Evolutionary conservation across 2,888 invertebrate genomes (phyloP).

Genomic region (Noctua janthe): DNA sequence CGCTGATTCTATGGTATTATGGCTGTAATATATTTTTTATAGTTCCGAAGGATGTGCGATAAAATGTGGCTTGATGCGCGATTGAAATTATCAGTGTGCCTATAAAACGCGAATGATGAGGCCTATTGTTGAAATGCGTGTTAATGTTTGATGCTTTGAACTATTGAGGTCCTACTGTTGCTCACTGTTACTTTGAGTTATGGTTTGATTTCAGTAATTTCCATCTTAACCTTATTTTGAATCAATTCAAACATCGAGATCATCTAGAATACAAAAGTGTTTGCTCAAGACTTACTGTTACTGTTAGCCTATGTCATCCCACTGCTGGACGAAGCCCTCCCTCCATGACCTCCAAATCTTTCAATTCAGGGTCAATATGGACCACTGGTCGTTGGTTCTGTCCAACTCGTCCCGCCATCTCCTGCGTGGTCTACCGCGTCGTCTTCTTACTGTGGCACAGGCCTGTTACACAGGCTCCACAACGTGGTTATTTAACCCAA

Average conservation of each 20-base stretch:
- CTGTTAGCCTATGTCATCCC: too few species aligned
- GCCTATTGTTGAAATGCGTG: constrained; percentile 53
- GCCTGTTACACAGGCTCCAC: too few species aligned
- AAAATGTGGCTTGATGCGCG: constrained; percentile 69
- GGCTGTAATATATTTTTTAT: constrained; percentile 78
- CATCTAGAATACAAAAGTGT: neutral
- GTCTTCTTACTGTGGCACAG: too few species aligned
- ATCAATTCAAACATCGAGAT: neutral
- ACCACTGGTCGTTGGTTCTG: too few species aligned
- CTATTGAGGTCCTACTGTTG: neutral
- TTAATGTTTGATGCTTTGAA: constrained; percentile 15
- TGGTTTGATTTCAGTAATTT: neutral
- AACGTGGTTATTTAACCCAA: too few species aligned
- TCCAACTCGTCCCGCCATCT: too few species aligned
- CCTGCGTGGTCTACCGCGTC: too few species aligned
- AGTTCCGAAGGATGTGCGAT: constrained; percentile 75
- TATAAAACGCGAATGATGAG: constrained; percentile 58
- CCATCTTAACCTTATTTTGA: neutral
- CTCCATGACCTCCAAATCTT: too few species aligned
- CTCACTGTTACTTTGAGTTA: neutral
- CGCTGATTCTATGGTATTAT: constrained; percentile 75
- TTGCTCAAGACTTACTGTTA: neutral
- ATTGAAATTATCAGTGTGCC: constrained; percentile 68
- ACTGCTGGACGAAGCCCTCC: too few species aligned
- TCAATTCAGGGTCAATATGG: too few species aligned